Evolutionary conservation across 1,140 invertebrate genomes (phyloP), one percentile per base, ranked within the genome.

Genomic region (Drosophila tsacasi): DNA sequence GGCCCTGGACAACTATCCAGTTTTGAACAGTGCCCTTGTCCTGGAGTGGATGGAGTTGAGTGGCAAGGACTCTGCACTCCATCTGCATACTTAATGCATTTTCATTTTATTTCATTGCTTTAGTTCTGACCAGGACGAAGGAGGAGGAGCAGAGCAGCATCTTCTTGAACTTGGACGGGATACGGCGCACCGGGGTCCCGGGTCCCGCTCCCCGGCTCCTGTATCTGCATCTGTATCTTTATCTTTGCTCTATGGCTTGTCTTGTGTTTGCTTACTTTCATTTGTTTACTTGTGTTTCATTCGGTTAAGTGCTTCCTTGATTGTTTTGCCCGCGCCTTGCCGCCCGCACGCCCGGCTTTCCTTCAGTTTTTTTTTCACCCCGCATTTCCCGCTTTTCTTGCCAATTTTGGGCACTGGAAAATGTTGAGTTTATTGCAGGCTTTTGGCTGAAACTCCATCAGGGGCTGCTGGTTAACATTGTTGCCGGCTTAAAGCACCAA

Each of bases 271-370:
- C 81, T 84, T 81, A 81, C 81, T 81, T 89, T 89, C 84, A 89
- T 89, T 89, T 89, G 84, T 89, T 89, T 89, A 84, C 84, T 89
- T 89, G 85, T 84, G 78, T 90, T 89, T 89, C 84, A 89, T 89
- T 89, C 84, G 84, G 84, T 89, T 89, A 89, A 89, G 84, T 89
- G 84, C 84, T 89, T 89, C 77, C 85, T 79, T 89, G 84, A 89
- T 89, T 89, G 84, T 89, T 89, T 81, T 77, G 78, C 67, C 71
- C 65, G 79, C 83, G 68, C 59, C 47, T 35, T 52, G 3, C 23
- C 47, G 7, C 47, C 12, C 19, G 19, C 42, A 21, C 32, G 19
- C 15, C 63, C 19, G 1, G 19, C 15, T 23, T 27, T 27, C 37
- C 19, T 7, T 13, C 2, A 13, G 47, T 30, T 23, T 23, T 35